Evolutionary conservation across 2,888 invertebrate species (phyloP), one percentile per base, ranked within the genome.

Genomic region (Drosophila barbarae): DNA sequence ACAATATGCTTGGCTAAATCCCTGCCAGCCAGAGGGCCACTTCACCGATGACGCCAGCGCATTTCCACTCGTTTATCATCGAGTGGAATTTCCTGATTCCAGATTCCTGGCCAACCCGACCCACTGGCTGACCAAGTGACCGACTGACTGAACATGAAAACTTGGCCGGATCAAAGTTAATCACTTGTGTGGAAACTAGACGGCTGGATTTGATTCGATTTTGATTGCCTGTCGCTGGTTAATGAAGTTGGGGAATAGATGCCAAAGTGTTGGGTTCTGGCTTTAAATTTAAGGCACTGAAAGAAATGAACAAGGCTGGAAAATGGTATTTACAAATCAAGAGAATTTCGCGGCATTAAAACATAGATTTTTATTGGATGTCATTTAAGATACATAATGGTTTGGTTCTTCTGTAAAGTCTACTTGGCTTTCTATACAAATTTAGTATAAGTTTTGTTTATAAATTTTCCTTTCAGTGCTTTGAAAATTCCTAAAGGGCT

Each of bases 1-100:
- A 38, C 38, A 41, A 50, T 38, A 56, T 57, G 63, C 70, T 55
- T 42, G 53, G 42, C 26, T 55, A 42, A 46, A 10, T 60, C 65
- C 53, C 56, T 66, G 75, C 34, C 50, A 15, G 42, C 35, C 65
- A 15, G 44, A 66, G 54, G 44, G 53, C 65, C 56, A 67, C 56
- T 51, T 35, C 26, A 15, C 35, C 49, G 32, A 52, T 71, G 65
- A 28, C 55, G 54, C 60, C 50, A 66, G 55, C 55, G 52, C 32
- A 13, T 63, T 67, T 70, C 57, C 39, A 51, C 35, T 63, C 71
- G 74, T 77, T 74, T 77, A 66, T 66, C 64, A 69, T 81, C 57
- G 61, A 74, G 75, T 63, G 61, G 35, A 35, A 42, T 41, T 57
- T 56, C 34, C 57, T 35, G 57, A 32, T 47, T 30, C 13, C 30